Evolutionary conservation across 1,140 invertebrate genomes (phyloP), one percentile per base, ranked within the genome.

Genomic region (Potamilus streckersoni): DNA sequence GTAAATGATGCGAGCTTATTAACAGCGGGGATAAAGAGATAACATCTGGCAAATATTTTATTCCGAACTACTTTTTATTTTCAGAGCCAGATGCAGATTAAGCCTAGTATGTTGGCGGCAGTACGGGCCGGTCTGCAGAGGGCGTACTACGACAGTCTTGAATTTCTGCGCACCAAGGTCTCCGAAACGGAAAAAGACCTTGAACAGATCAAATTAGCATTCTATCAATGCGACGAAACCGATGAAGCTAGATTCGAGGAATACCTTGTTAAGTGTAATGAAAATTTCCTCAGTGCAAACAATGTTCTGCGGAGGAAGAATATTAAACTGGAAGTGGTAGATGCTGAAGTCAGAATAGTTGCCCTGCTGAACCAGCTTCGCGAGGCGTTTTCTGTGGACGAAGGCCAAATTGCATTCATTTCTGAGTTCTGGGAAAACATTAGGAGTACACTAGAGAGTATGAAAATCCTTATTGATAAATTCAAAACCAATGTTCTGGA

Each of bases 381-480:
- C 27, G 83, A 83, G 56, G 74, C 74, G 12, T 67, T 61, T 38
- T 80, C 82, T 65, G 72, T 78, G 11, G 83, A 86, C 57, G 76
- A 79, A 66, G 82, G 81, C 2, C 73, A 79, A 23, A 79, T 88
- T 15, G 76, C 74, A 1, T 82, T 81, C n/a, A 60, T 89, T 49
- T 85, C 86, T 5, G 80, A 84, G 68, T 86, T 84, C 72, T 87
- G 86, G 87, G 84, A 86, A 58, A 84, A 85, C 64, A 56, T 87
- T 49, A 86, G 84, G 73, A 70, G 74, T 23, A 79, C 85, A 2
- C 73, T 81, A n/a, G 84, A 86, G 20, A 66, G 73, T 31, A 71
- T 84, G 49, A 76, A 78, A 64, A 72, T 72, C 17, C 72, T 86
- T 13, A 69, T 84, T 64, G 74, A 78, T 49, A 85, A 83, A 66